phyloP scores from a whole-genome alignment of 2,113 vertebrate species.

The Terrapene triunguis region DNA sequence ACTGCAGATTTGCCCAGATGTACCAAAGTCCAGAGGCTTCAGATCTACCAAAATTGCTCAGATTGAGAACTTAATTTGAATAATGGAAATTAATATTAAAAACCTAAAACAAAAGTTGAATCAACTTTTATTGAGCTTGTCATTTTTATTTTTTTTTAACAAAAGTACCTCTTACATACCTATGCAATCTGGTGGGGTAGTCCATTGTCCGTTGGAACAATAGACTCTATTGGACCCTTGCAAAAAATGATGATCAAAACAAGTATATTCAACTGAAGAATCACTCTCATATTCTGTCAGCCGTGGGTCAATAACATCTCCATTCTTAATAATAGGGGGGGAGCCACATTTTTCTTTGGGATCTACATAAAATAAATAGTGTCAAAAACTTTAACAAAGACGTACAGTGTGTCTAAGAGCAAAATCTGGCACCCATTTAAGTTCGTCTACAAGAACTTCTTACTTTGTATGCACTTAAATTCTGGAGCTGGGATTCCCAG shows the following conservation, averaged over 20 bases:
- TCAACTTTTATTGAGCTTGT: not conserved
- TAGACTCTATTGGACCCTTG: conserved; percentile 70
- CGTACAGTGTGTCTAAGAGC: not conserved
- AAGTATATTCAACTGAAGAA: conserved; percentile 76
- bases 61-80: not conserved
- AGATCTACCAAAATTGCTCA: not conserved
- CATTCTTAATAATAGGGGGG: conserved; percentile 78
- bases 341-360: conserved; percentile 62
- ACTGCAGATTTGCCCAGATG: not conserved
- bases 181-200: conserved; percentile 74
- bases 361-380: conserved; percentile 49
- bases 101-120: not conserved
- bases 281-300: conserved; percentile 68
- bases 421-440: not conserved
- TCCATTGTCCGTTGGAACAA: conserved; percentile 77
- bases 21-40: not conserved
- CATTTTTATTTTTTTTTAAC: no score
- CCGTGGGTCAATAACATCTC: conserved; percentile 20
- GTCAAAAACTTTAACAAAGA: not conserved
- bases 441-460: not conserved
- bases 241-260: conserved; percentile 75
- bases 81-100: not conserved
- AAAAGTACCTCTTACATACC: conserved; percentile 53
- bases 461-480: not conserved
- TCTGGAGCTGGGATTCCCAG: not conserved